Evolutionary conservation across 2,888 invertebrate genomes (phyloP).

Genomic region (Chesias legatella): DNA sequence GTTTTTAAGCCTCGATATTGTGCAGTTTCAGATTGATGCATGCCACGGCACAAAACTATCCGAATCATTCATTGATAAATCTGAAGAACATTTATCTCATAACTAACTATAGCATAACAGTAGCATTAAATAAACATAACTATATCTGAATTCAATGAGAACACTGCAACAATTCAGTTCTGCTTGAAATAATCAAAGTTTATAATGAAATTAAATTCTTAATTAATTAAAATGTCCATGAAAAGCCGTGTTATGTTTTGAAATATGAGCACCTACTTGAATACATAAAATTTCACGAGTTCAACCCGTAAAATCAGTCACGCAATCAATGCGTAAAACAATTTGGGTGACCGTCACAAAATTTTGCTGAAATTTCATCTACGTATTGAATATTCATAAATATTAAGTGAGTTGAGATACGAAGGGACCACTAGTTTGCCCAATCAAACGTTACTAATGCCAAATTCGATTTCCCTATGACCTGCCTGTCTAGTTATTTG

Average conservation of each 20-base stretch:
- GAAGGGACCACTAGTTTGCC: conserved; percentile 39
- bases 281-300: not conserved
- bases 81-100: too few relatives aligned
- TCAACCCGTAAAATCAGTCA: too few relatives aligned
- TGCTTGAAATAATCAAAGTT: too few relatives aligned
- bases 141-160: too few relatives aligned
- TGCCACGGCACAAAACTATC: conserved; percentile 4
- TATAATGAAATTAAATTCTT: too few relatives aligned
- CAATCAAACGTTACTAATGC: conserved; percentile 48
- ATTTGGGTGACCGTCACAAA: conserved; percentile 22
- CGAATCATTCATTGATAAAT: too few relatives aligned
- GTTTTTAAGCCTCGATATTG: conserved; percentile 21
- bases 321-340: too few relatives aligned
- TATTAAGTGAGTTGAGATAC: conserved; percentile 32
- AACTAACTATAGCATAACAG: too few relatives aligned
- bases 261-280: not conserved
- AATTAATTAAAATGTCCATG: too few relatives aligned
- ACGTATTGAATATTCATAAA: conserved; percentile 12
- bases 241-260: too few relatives aligned
- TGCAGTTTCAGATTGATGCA: conserved; percentile 15
- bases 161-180: too few relatives aligned
- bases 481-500: conserved; percentile 16
- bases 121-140: too few relatives aligned
- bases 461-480: conserved; percentile 38
- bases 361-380: conserved; percentile 33